phyloP scores from a whole-genome alignment of 2,113 vertebrate genomes.

The Craseonycteris thonglongyai region DNA sequence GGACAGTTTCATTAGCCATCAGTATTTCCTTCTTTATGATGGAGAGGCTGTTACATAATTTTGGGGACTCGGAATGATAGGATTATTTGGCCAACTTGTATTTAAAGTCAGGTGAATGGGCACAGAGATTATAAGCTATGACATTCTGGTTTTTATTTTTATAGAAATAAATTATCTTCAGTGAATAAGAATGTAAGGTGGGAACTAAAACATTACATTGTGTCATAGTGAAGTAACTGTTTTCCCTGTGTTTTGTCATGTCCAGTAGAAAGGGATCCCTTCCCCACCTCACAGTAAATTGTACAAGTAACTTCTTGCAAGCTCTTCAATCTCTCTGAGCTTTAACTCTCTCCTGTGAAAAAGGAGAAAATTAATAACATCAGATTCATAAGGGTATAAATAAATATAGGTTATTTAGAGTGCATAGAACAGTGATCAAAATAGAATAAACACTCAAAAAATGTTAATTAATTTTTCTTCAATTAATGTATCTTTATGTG shows the following conservation, averaged over 20 bases:
- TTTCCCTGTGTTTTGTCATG: neutral
- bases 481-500: neutral
- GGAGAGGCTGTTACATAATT: neutral
- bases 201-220: neutral
- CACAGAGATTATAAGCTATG: neutral
- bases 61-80: neutral
- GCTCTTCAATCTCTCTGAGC: neutral
- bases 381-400: neutral
- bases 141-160: neutral
- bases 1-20: neutral
- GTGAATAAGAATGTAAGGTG: neutral
- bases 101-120: neutral
- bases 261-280: neutral
- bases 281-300: neutral
- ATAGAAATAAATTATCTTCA: constrained; percentile 21
- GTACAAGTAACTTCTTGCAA: neutral
- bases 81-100: neutral
- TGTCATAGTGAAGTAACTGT: neutral
- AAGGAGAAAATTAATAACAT: neutral
- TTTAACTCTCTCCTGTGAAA: neutral
- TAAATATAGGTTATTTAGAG: neutral
- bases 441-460: neutral
- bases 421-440: neutral
- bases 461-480: neutral
- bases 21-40: neutral